Percentiles rank a stretch among this genome's conserved stretches.
These are phyloP conservation scores for Zosterops hypoxanthus DNA, from an alignment of 2,113 vertebrate species.

Conservation along the genomic window DNA sequence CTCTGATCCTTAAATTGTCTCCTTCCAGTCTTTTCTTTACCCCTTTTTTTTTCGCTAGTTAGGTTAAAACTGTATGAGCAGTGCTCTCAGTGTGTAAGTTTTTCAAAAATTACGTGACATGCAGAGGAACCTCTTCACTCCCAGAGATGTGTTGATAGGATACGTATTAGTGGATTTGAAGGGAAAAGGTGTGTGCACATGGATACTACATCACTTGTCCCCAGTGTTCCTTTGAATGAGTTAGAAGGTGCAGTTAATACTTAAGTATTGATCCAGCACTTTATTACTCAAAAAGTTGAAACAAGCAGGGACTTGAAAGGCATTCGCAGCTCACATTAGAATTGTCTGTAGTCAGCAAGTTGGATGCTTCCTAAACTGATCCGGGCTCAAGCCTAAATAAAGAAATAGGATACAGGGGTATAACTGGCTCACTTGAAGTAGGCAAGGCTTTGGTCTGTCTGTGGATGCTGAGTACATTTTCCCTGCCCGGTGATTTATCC, in stretches of 20 bases:
- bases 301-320: slow-evolving; percentile 15
- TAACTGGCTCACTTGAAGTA: not conserved
- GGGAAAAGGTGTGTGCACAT: not conserved
- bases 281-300: not conserved
- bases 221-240: not conserved
- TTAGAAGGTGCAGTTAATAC: not conserved
- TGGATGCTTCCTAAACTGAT: not conserved
- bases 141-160: not conserved
- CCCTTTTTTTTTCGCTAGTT: not conserved
- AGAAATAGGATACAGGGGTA: not conserved
- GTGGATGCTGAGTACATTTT: not conserved
- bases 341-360: slow-evolving; percentile 13
- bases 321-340: not conserved
- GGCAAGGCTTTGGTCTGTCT: not conserved
- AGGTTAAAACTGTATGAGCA: not conserved
- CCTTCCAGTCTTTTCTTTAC: not conserved
- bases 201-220: not conserved
- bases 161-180: not conserved
- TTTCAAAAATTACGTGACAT: rapidly evolving
- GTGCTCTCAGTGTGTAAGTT: not conserved
- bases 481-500: not conserved
- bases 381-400: not conserved
- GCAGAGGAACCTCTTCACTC: not conserved
- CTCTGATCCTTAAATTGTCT: not conserved
- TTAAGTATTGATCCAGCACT: not conserved